phyloP scores from a whole-genome alignment of 2,797 vertebrate genomes.

The Myotis vivesi region DNA sequence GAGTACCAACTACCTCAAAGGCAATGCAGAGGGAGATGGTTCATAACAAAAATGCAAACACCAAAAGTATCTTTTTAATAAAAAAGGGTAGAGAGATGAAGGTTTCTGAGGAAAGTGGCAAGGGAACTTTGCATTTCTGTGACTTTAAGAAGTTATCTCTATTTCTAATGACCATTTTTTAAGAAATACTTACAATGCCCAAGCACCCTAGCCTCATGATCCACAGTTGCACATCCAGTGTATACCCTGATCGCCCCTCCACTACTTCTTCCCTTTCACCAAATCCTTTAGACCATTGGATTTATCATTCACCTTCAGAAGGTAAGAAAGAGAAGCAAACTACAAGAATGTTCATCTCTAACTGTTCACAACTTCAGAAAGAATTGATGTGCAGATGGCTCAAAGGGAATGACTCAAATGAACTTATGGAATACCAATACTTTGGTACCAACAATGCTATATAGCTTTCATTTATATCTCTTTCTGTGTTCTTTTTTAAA shows the following conservation, averaged over 20 bases:
- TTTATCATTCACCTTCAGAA: neutral
- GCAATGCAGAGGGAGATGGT: neutral
- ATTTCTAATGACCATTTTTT: neutral
- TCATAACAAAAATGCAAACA: neutral
- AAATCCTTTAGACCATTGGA: constrained; percentile 7
- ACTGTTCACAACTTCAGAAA: neutral
- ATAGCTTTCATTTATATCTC: neutral
- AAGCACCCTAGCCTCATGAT: neutral
- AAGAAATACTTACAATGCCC: neutral
- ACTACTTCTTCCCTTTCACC: neutral
- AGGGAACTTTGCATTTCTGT: neutral
- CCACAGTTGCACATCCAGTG: neutral
- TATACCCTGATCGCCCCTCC: neutral
- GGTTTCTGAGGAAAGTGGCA: neutral
- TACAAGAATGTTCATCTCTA: neutral
- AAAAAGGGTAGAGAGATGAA: neutral
- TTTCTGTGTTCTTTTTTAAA: neutral
- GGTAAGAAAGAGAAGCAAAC: neutral
- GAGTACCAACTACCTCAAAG: neutral
- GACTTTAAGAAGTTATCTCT: neutral
- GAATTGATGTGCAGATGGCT: neutral
- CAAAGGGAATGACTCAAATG: neutral
- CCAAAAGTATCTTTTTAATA: neutral
- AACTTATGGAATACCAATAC: neutral
- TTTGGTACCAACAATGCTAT: neutral